Evolutionary conservation across 2,888 invertebrate genomes (phyloP), one percentile per base, ranked within the genome.

Genomic region (Omphaloscelis lunosa): DNA sequence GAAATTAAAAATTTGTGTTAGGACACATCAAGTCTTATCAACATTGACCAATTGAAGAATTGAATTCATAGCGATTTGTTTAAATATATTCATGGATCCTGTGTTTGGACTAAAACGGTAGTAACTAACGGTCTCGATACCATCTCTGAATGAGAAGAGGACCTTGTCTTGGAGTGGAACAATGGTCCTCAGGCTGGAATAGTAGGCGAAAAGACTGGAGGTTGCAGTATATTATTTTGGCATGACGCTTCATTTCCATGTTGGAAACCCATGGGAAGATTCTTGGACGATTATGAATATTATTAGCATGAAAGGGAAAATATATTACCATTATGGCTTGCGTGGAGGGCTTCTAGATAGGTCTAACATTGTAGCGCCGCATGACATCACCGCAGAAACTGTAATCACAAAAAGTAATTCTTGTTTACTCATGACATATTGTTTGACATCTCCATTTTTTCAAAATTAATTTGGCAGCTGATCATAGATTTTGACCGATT

Each of bases 371-470:
- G 93, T 94, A 20, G 93, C 93, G 15, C 90, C 73, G 81, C 92
- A 95, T 83, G 94, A 92, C n/a, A 92, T 72, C 6, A 91, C 72
- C 41, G 94, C 93, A 73, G 95, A 94, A 77, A 91, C 76, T 34
- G 92, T 91, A 20, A 95, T 82, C 59, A 94, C 77, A 51, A 92
- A 89, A 48, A 94, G 17, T 9, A 94, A 75, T 79, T 95, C 90
- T 7, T 93, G 92, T 82, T 90, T 93, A 68, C 80, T 92, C 95
- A 95, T 95, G 74, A 85, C 93, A 94, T 92, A 82, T 86, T 91
- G 75, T 71, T 75, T 59, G 48, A 41, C 56, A 61, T 51, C 23
- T 39, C 9, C 12, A 53, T 65, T 78, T 70, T 65, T 70, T 63
- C 58, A 7, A 48, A 58, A 27, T 51, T 23, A n/a, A 29, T 59